Evolutionary conservation across 2,113 vertebrate genomes (phyloP).

Genomic region (Origma solitaria): DNA sequence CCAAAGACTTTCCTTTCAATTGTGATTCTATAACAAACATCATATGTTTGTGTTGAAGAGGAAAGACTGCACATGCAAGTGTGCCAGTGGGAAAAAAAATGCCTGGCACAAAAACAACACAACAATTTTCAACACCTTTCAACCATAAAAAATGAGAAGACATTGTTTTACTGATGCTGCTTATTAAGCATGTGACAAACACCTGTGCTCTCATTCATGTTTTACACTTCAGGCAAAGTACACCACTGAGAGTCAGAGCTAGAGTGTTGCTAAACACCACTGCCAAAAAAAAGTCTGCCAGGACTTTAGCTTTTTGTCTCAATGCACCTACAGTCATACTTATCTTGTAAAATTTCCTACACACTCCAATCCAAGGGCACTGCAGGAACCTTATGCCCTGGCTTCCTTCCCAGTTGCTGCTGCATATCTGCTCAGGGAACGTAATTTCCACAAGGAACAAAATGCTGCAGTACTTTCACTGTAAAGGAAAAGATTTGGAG

Average conservation of each 20-base stretch:
- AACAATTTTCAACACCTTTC: background rate
- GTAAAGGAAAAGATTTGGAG: background rate
- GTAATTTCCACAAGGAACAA: background rate
- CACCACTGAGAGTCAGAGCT: background rate
- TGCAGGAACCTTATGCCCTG: background rate
- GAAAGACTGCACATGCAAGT: background rate
- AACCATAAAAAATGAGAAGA: background rate
- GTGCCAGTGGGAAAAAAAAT: rapidly evolving
- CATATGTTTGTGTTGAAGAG: background rate
- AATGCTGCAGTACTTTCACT: background rate
- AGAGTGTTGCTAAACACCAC: background rate
- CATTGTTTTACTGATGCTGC: background rate
- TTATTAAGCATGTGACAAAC: background rate
- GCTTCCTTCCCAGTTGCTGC: background rate
- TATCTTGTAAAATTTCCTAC: background rate
- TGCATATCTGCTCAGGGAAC: background rate
- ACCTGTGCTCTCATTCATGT: background rate
- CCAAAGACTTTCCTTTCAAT: background rate
- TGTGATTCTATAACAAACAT: background rate
- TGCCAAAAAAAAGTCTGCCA: background rate
- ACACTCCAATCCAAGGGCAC: background rate
- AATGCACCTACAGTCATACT: background rate
- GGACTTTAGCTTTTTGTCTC: background rate
- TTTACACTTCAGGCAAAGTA: background rate
- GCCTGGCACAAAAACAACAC: rapidly evolving